Percentiles rank a stretch among this genome's conserved stretches.
These are phyloP conservation scores for Microcebus lehilahytsara DNA, from an alignment of 2,113 vertebrate species.

Conservation along the genomic window DNA sequence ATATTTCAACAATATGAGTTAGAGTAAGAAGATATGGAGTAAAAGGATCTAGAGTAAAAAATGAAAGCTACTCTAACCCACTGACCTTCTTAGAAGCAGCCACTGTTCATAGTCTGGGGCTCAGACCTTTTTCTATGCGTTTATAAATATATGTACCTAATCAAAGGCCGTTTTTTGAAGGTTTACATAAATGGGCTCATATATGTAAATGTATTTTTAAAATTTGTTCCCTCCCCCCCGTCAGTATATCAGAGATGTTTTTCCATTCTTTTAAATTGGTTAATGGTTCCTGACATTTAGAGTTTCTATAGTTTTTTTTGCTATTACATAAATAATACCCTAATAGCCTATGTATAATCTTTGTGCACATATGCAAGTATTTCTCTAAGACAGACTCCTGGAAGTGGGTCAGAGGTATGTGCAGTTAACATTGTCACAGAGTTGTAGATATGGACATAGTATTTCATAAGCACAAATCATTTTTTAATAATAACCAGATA, in stretches of 20 bases:
- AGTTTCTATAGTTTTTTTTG: neutral
- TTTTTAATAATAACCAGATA: conserved; percentile 51
- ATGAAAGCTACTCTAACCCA: neutral
- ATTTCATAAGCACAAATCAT: conserved; percentile 30
- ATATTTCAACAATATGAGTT: neutral
- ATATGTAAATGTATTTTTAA: neutral
- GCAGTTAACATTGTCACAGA: neutral
- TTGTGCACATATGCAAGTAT: neutral
- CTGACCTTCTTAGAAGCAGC: neutral
- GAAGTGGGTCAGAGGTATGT: neutral
- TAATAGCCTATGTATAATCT: neutral
- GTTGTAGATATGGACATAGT: neutral
- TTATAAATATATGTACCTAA: neutral
- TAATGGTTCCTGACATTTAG: neutral
- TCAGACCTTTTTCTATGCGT: neutral
- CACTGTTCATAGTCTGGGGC: neutral
- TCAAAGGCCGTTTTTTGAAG: neutral
- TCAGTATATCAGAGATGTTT: neutral
- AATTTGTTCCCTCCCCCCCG: neutral
- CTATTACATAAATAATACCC: neutral
- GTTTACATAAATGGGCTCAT: neutral
- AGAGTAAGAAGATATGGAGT: neutral
- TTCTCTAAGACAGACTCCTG: neutral
- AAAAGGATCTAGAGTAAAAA: neutral
- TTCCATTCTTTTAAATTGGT: neutral